Evolutionary conservation across 1,140 invertebrate genomes (phyloP).

Genomic region (Aphelenchoides besseyi): DNA sequence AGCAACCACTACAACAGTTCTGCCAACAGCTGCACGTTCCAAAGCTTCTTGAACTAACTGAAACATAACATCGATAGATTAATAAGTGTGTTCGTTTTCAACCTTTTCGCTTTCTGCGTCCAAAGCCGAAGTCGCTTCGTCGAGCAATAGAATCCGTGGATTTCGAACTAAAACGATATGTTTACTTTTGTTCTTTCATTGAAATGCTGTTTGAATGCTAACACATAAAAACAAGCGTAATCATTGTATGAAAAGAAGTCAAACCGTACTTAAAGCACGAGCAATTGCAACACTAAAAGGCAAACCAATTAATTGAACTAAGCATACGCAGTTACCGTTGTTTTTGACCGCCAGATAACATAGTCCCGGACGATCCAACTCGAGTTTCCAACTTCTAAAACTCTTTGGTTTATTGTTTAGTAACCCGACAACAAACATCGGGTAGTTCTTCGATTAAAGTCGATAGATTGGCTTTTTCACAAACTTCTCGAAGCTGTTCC

Average conservation of each 20-base stretch:
- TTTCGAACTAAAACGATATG: too few relatives aligned
- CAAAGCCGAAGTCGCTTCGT: conserved; percentile 37
- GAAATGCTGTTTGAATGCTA: too few relatives aligned
- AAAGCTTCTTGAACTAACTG: conserved; percentile 51
- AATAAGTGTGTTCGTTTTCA: background rate
- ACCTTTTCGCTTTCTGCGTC: conserved; percentile 30
- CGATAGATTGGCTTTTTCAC: conserved; percentile 22
- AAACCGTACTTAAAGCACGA: conserved; percentile 32
- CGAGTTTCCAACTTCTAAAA: conserved; percentile 13
- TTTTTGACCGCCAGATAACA: conserved; percentile 36
- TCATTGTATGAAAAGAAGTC: too few relatives aligned
- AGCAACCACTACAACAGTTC: conserved; percentile 65
- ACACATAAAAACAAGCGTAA: too few relatives aligned
- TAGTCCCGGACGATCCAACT: conserved; percentile 46
- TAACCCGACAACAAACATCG: background rate
- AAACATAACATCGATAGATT: conserved; percentile 8
- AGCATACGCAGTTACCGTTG: too few relatives aligned
- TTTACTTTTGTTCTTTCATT: too few relatives aligned
- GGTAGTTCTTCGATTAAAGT: conserved; percentile 17
- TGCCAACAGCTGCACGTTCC: conserved; percentile 42
- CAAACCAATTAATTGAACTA: too few relatives aligned
- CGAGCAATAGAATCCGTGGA: conserved; percentile 35
- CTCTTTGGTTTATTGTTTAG: background rate
- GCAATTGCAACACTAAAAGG: conserved; percentile 57
- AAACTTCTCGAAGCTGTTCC: conserved; percentile 24